phyloP scores from a whole-genome alignment of 1,140 invertebrate species.

The Babylonia areolata region DNA sequence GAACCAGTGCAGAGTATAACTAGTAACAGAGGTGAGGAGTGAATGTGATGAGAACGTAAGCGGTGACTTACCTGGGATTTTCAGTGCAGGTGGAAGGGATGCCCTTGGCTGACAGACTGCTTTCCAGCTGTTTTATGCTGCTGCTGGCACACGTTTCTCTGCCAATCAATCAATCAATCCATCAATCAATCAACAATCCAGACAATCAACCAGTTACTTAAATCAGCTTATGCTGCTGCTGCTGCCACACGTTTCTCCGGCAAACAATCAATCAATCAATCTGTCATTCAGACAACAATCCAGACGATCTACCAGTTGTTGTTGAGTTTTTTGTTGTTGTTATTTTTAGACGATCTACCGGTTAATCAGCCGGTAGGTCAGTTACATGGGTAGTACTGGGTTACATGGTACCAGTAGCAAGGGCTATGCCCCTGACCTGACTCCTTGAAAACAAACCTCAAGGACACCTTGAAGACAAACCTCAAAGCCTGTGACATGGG shows the following conservation, averaged over 20 bases:
- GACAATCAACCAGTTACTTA: no score
- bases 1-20: no score
- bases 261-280: slow-evolving; percentile 3
- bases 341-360: neutral
- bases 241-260: neutral
- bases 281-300: neutral
- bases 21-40: neutral
- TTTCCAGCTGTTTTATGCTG: neutral
- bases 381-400: neutral
- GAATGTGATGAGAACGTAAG: neutral
- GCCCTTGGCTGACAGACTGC: neutral
- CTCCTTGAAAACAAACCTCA: no score
- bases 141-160: neutral
- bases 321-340: no score
- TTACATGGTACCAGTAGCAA: no score
- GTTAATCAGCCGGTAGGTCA: neutral
- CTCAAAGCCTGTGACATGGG: no score
- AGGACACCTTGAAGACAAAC: no score
- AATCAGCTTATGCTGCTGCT: neutral
- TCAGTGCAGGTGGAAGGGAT: neutral
- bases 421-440: no score
- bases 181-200: neutral
- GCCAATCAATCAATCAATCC: no score
- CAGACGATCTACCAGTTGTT: no score
- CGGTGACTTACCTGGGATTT: neutral